phyloP scores from a whole-genome alignment of 2,888 invertebrate species.

The Zygothrica quintamaculata region DNA sequence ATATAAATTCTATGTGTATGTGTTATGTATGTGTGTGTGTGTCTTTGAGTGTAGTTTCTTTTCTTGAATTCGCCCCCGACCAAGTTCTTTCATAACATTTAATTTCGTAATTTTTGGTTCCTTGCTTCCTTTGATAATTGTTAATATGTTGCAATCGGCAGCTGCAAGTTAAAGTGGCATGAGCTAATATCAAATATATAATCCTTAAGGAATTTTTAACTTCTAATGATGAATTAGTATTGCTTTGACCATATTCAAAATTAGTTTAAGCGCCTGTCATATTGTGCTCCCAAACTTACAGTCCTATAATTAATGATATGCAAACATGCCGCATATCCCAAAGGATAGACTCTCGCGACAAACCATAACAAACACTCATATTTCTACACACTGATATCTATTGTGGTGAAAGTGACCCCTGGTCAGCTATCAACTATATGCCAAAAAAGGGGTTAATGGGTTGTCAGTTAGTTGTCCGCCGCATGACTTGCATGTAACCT shows the following conservation, averaged over 20 bases:
- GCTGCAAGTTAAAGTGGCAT: constrained; percentile 39
- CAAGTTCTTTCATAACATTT: constrained; percentile 60
- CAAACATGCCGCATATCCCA: constrained; percentile 66
- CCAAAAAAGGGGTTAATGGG: constrained; percentile 62
- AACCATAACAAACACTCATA: constrained; percentile 69
- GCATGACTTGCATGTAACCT: constrained; percentile 55
- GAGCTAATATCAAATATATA: constrained; percentile 17
- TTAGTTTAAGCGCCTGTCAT: constrained; percentile 34
- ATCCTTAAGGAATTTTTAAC: neutral
- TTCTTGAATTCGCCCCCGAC: constrained; percentile 37
- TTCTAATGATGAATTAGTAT: constrained; percentile 15
- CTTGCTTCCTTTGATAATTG: constrained; percentile 38
- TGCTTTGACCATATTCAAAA: constrained; percentile 16
- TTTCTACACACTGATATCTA: constrained; percentile 43
- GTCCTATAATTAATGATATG: constrained; percentile 63
- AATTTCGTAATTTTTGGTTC: constrained; percentile 50
- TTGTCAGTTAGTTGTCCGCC: constrained; percentile 64
- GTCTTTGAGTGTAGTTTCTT: constrained; percentile 32
- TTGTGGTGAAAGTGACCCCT: constrained; percentile 50
- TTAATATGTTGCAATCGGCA: constrained; percentile 52
- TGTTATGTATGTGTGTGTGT: constrained; percentile 31
- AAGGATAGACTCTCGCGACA: constrained; percentile 35
- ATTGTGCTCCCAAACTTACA: constrained; percentile 10
- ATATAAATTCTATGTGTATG: constrained; percentile 1
- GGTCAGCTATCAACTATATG: constrained; percentile 45